A percentile compares a stretch with the other conserved stretches of the same genome.
These are phyloP conservation scores for Aphaenogaster rudis DNA, from an alignment of 1,140 invertebrate genomes.

Conservation along the genomic window DNA sequence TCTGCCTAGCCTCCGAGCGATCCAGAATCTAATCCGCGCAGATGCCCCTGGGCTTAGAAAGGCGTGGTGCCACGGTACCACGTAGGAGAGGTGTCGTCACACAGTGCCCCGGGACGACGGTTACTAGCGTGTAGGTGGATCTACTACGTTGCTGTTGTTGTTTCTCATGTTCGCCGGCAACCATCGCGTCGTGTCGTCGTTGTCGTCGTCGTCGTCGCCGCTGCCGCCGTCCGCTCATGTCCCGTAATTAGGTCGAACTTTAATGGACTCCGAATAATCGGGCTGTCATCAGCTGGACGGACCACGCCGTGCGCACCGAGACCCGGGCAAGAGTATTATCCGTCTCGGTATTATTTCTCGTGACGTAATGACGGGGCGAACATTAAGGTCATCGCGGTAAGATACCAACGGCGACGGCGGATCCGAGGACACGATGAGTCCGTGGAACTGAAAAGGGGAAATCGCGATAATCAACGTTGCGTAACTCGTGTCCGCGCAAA, in stretches of 20 bases:
- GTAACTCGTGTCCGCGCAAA: constrained; percentile 21
- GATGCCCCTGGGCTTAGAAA: constrained; percentile 81
- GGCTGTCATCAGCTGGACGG: constrained; percentile 46
- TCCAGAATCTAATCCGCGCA: constrained; percentile 78
- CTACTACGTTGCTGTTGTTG: constrained; percentile 24
- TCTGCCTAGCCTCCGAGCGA: constrained; percentile 70
- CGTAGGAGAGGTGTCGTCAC: constrained; percentile 78
- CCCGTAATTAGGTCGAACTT: constrained; percentile 66
- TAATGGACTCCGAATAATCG: constrained; percentile 67
- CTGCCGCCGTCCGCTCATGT: neutral
- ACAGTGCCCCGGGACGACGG: constrained; percentile 60
- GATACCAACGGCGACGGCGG: constrained; percentile 22
- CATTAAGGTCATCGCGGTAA: constrained; percentile 66
- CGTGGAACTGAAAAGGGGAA: constrained; percentile 47
- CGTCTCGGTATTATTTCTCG: constrained; percentile 29
- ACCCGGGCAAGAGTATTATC: constrained; percentile 1
- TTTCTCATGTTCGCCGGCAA: neutral
- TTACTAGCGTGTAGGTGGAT: constrained; percentile 72
- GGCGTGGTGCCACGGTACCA: constrained; percentile 73
- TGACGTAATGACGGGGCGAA: constrained; percentile 59
- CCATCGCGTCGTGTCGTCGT: neutral
- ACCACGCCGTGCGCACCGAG: neutral
- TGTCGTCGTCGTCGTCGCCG: neutral
- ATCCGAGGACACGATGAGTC: constrained; percentile 18
- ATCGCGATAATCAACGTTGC: constrained; percentile 52